These are phyloP conservation scores for Lepisosteus oculatus DNA, from an alignment of 2,113 vertebrate species.

Conservation along the genomic window DNA sequence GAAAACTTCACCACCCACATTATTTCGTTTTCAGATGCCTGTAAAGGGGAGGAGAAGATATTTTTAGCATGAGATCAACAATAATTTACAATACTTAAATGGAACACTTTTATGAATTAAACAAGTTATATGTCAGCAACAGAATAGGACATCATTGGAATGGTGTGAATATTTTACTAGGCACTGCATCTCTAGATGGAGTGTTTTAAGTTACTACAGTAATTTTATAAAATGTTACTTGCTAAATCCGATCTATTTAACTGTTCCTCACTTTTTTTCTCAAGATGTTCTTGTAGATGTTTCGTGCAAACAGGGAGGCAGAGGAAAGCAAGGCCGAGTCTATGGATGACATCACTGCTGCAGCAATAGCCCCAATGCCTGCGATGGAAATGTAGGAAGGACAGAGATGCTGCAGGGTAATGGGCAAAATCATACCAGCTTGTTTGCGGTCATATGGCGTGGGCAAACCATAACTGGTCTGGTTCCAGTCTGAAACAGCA, in stretches of 20 bases:
- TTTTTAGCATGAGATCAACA: no score
- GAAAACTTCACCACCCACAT: slow-evolving; percentile 59
- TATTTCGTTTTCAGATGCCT: slow-evolving; percentile 68
- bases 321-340: slow-evolving; percentile 64
- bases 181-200: no score
- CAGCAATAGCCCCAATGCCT: slow-evolving; percentile 60
- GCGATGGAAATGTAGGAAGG: slow-evolving; percentile 58
- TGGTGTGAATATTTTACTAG: no score
- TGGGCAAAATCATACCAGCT: slow-evolving; percentile 60
- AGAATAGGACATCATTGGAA: no score
- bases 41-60: slow-evolving; percentile 25
- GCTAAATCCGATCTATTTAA: background rate
- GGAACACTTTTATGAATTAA: no score
- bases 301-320: slow-evolving; percentile 56
- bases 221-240: no score
- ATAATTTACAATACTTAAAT: no score
- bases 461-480: slow-evolving; percentile 67
- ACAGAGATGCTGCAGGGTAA: slow-evolving; percentile 66
- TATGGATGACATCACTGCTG: slow-evolving; percentile 64
- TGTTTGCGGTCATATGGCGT: slow-evolving; percentile 62
- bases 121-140: no score
- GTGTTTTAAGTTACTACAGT: no score
- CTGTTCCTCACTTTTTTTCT: slow-evolving; percentile 45
- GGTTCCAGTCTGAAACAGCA: slow-evolving; percentile 68
- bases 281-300: slow-evolving; percentile 56